Evolutionary conservation across 2,888 invertebrate species (phyloP), one percentile per base, ranked within the genome.

Genomic region (Agriopis leucophaearia): DNA sequence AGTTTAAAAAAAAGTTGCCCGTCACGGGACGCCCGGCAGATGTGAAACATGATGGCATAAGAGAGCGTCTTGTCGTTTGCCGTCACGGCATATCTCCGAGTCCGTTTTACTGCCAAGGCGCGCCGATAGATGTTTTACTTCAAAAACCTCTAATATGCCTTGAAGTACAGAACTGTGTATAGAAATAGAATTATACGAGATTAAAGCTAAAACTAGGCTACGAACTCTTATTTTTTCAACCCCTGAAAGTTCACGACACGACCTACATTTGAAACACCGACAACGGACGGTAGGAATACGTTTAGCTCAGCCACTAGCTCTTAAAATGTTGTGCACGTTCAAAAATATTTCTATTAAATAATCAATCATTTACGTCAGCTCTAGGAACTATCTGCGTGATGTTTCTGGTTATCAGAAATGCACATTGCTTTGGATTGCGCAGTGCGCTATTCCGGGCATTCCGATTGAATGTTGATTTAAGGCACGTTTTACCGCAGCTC

Each of bases 401-500:
- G 61, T 66, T 66, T 66, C 68, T 60, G 42, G 44, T 52, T 69
- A 54, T 45, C 57, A 45, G 36, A 58, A 54, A 51, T 61, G 67
- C 64, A 64, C 56, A 68, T 64, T 72, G 73, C 69, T 63, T 55
- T 60, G 45, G 56, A 62, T 71, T 68, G 69, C 71, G 71, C 65
- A 72, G 69, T 74, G 74, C 72, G 77, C 70, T 88, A 88, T 88
- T 89, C 79, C 76, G 73, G 77, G 85, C 79, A 79, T 75, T 57
- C 54, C 42, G 55, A 62, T 63, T 63, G 58, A 85, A 80, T 80
- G 78, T 82, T 86, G 88, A 90, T 90, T 90, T 88, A 57, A 45
- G n/a, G 18, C 38, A 61, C 56, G 2, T 13, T 55, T 15, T 54
- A 15, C 52, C 10, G 48, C 18, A 60, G 42, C 52, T 52, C 38